Percentiles rank a stretch among this genome's conserved stretches.
Conservation (phyloP, 2,113 vertebrate genomes). For the Meriones unguiculatus region DNA sequence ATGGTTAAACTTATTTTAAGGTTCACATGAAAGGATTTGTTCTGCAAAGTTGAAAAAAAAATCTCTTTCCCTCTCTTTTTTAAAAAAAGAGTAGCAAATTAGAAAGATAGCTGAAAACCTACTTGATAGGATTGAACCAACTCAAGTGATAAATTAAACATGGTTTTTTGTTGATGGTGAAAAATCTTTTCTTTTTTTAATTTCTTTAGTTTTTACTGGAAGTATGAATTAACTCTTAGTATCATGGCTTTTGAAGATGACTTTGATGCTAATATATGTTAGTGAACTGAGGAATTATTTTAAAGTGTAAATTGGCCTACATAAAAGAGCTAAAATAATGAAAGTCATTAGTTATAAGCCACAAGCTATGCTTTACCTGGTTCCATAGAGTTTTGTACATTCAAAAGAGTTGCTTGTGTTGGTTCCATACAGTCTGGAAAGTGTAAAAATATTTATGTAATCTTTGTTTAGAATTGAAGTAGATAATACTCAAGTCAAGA, state of each 20-base stretch:
- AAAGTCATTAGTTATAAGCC: background rate
- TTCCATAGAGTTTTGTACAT: background rate
- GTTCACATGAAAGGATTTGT: conserved; percentile 48
- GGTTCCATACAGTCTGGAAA: background rate
- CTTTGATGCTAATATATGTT: background rate
- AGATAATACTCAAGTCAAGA: background rate
- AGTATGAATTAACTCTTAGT: conserved; percentile 16
- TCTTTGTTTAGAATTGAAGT: conserved; percentile 43
- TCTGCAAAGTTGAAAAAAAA: conserved; percentile 19
- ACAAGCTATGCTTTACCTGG: background rate
- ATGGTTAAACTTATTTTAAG: conserved; percentile 54
- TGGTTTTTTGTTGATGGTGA: conserved; percentile 40
- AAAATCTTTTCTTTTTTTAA: background rate
- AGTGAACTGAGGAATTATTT: conserved; percentile 40
- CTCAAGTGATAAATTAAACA: conserved; percentile 63
- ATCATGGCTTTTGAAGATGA: background rate
- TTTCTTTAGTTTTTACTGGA: background rate
- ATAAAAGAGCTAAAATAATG: conserved; percentile 38
- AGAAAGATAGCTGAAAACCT: conserved; percentile 40
- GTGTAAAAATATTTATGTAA: background rate
- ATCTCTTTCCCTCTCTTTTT: background rate
- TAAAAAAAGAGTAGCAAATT: conserved; percentile 36
- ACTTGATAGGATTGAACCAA: conserved; percentile 59
- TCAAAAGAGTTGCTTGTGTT: background rate
- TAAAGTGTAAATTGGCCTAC: conserved; percentile 34